Percentiles rank a stretch among this genome's conserved stretches.
These are phyloP conservation scores for Macropus fuliginosus DNA, from an alignment of 2,797 vertebrate genomes.

Conservation along the genomic window DNA sequence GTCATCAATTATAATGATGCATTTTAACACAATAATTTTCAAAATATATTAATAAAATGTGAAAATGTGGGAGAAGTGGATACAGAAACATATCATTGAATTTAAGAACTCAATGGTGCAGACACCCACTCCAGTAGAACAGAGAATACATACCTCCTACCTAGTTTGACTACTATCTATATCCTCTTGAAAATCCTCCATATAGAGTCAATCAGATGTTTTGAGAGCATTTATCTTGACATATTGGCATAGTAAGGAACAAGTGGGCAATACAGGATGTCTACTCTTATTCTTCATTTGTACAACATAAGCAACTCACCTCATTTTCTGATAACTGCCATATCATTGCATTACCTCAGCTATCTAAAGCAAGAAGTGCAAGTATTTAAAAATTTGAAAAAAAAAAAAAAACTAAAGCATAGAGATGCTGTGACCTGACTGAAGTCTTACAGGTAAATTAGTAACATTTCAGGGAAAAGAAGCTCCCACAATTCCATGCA, in stretches of 20 bases:
- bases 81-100: not conserved
- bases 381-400: not conserved
- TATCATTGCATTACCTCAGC: no score
- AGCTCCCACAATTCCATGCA: not conserved
- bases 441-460: not conserved
- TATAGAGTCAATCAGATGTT: not conserved
- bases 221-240: not conserved
- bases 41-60: not conserved
- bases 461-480: not conserved
- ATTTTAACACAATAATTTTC: not conserved
- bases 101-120: not conserved
- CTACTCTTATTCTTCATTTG: no score
- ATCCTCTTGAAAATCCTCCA: not conserved
- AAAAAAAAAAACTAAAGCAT: not conserved
- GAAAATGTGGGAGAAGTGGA: not conserved
- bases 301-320: not conserved
- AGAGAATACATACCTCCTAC: not conserved
- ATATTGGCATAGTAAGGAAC: no score
- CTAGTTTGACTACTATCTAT: no score
- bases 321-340: not conserved
- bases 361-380: not conserved
- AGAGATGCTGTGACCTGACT: not conserved
- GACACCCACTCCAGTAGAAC: not conserved
- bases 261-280: no score
- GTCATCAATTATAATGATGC: not conserved